Evolutionary conservation across 2,113 vertebrate genomes (phyloP).

Genomic region (Strix aluco): DNA sequence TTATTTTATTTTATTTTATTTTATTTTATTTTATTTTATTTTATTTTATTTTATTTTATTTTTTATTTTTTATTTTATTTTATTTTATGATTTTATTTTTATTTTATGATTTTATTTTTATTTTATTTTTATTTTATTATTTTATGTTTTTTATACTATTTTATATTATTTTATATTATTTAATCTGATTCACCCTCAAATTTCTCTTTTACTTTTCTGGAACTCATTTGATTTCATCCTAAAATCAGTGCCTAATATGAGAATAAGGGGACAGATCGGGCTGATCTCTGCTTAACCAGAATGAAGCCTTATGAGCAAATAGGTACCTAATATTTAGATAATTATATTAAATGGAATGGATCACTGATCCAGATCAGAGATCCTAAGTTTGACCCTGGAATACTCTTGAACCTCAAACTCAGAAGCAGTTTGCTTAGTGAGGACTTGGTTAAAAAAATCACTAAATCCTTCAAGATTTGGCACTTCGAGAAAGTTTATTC

Average conservation of each 20-base stretch:
- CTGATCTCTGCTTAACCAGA: not conserved
- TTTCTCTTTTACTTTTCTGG: not conserved
- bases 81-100: not conserved
- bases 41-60: not conserved
- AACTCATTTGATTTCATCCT: not conserved
- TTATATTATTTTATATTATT: not conserved
- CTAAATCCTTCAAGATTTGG: not conserved
- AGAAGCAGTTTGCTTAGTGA: not conserved
- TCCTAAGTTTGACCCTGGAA: not conserved
- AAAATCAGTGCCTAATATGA: not conserved
- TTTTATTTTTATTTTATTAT: not conserved
- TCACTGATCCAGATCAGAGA: not conserved
- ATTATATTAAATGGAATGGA: not conserved
- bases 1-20: not conserved
- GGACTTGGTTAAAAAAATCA: not conserved
- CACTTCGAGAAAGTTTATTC: not conserved
- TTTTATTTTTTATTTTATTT: too few relatives aligned
- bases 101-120: not conserved
- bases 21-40: not conserved
- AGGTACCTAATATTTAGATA: not conserved
- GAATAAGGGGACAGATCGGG: not conserved
- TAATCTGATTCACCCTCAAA: not conserved
- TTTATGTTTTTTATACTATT: not conserved
- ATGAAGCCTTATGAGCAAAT: not conserved
- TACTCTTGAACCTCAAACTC: not conserved